Evolutionary conservation across 2,888 invertebrate species (phyloP).

Genomic region (Bellardia bayeri): DNA sequence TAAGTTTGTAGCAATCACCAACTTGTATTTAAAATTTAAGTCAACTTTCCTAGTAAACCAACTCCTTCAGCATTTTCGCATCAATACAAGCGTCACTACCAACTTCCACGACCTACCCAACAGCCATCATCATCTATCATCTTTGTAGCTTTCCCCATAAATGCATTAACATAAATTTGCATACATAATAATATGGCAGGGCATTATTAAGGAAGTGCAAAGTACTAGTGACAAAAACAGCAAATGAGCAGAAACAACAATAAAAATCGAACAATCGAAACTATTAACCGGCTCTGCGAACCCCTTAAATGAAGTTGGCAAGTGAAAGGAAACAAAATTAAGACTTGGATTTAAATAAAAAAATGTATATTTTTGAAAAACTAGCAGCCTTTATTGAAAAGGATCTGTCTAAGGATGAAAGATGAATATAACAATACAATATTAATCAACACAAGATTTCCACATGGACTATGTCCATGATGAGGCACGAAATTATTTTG

Average conservation of each 20-base stretch:
- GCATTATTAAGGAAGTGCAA: conserved; percentile 42
- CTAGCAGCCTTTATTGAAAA: conserved; percentile 27
- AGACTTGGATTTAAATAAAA: conserved; percentile 3
- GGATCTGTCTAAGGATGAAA: background rate
- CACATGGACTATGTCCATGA: background rate
- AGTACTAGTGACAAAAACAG: conserved; percentile 44
- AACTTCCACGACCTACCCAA: background rate
- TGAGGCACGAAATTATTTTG: background rate
- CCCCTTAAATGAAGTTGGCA: background rate
- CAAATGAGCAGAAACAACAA: background rate
- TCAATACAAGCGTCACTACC: background rate
- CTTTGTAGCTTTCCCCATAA: conserved; percentile 8
- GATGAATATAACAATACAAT: conserved; percentile 12
- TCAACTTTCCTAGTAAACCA: background rate
- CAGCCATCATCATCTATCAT: conserved; percentile 26
- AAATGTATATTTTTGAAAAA: background rate
- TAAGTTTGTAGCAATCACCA: conserved; percentile 37
- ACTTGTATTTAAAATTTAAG: conserved; percentile 2
- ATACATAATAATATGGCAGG: conserved; percentile 41
- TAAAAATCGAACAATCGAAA: background rate
- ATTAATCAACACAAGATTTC: background rate
- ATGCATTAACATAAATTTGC: conserved; percentile 70
- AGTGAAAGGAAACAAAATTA: background rate
- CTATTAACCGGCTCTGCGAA: background rate
- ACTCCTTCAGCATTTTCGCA: conserved; percentile 2